Conservation (phyloP, 2,888 invertebrate genomes). For the Ennomos erosarius region DNA sequence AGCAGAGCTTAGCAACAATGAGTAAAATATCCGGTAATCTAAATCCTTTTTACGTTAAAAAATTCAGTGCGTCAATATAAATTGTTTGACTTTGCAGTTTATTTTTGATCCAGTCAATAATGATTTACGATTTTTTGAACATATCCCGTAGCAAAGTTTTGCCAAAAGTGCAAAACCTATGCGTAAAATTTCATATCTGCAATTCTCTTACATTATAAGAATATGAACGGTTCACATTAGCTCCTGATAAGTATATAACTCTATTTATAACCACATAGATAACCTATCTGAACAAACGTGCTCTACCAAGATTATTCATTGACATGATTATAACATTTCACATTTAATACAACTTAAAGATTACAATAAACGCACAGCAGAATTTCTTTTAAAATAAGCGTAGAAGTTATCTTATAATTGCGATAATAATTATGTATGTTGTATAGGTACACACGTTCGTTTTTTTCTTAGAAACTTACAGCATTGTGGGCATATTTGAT, state of each 20-base stretch:
- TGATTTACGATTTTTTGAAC: conserved; percentile 22
- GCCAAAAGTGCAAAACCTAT: conserved; percentile 21
- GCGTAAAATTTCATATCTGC: conserved; percentile 1
- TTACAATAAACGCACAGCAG: not conserved
- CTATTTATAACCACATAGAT: conserved; percentile 13
- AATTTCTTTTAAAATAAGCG: not conserved
- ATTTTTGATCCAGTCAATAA: conserved; percentile 19
- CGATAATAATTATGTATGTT: conserved; percentile 10
- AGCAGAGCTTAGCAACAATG: conserved; percentile 17
- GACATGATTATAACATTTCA: conserved; percentile 10
- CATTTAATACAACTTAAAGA: conserved; percentile 1
- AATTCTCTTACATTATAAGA: not conserved
- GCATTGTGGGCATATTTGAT: not conserved
- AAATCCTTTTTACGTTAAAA: conserved; percentile 16
- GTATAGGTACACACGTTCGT: conserved; percentile 14
- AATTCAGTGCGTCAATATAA: conserved; percentile 10
- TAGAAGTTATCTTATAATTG: conserved; percentile 4
- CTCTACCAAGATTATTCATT: conserved; percentile 12
- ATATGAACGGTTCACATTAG: conserved; percentile 13
- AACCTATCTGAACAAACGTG: conserved; percentile 23
- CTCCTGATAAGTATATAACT: conserved; percentile 17
- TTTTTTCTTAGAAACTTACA: conserved; percentile 7
- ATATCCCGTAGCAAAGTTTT: conserved; percentile 13
- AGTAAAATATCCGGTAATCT: conserved; percentile 23
- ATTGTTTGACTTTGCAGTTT: conserved; percentile 16